phyloP scores from a whole-genome alignment of 2,888 invertebrate genomes.

The Liopterus haemorrhoidalis region DNA sequence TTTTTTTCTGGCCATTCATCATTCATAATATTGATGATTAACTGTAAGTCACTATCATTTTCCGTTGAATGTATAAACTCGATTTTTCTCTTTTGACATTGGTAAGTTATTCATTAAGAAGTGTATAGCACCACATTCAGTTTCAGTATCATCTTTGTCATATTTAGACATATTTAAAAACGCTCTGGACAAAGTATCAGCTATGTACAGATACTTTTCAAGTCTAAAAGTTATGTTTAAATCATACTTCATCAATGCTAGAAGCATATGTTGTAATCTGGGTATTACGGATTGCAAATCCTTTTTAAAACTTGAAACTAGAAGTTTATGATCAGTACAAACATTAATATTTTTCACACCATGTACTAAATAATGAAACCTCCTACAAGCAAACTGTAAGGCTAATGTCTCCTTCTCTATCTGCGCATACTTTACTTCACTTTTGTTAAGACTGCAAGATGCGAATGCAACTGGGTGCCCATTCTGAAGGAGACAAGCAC shows the following conservation, averaged over 20 bases:
- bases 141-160: no score
- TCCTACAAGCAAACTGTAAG: slow-evolving; percentile 36
- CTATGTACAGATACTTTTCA: slow-evolving; percentile 32
- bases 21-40: slow-evolving; percentile 19
- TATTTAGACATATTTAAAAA: slow-evolving; percentile 17
- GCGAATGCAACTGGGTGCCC: slow-evolving; percentile 38
- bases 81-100: slow-evolving; percentile 25
- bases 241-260: slow-evolving; percentile 33
- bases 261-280: slow-evolving; percentile 35
- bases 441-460: slow-evolving; percentile 35
- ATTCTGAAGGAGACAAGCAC: slow-evolving; percentile 38
- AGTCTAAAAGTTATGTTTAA: slow-evolving; percentile 32
- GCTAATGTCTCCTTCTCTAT: slow-evolving; percentile 42
- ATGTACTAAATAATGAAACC: slow-evolving; percentile 38
- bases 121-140: slow-evolving; percentile 25
- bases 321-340: slow-evolving; percentile 37
- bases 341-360: slow-evolving; percentile 32
- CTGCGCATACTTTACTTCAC: slow-evolving; percentile 39
- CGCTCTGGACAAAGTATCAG: slow-evolving; percentile 30
- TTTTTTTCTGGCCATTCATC: slow-evolving; percentile 25
- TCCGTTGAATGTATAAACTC: slow-evolving; percentile 25
- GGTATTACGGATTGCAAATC: slow-evolving; percentile 29
- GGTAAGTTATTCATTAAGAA: slow-evolving; percentile 26
- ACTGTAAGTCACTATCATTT: slow-evolving; percentile 21
- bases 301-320: slow-evolving; percentile 36